Evolutionary conservation across 2,113 vertebrate species (phyloP), one percentile per base, ranked within the genome.

Genomic region (Ammodramus savannarum): DNA sequence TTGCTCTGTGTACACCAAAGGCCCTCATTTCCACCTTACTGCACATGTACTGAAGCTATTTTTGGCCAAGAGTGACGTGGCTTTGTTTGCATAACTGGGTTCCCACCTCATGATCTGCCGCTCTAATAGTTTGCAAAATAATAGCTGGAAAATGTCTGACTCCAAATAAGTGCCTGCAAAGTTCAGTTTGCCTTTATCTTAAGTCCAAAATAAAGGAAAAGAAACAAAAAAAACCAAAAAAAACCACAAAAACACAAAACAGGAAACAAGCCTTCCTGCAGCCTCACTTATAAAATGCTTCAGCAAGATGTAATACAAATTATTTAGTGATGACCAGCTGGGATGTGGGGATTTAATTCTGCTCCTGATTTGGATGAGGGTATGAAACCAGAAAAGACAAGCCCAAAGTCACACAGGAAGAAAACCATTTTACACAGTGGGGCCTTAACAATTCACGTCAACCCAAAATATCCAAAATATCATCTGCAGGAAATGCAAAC

Each of bases 31-130:
- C 96, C 95, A 96, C 95, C 93, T 92, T 93, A 63, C 32, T 88
- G 95, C 93, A 96, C 96, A 93, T 38, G 48, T 8, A 88, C 87
- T 29, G 32, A 5, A 88, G 96, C 91, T 97, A 97, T 97, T 97
- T 97, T 83, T 88, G 92, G 95, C 82, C 44, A 59, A 18, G 48
- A 84, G 90, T 95, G 95, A 96, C 68, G 85, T 63, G 72, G 87
- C 55, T 88, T 90, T 94, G 90, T 96, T 96, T 96, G 95, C 95
- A 93, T 96, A 97, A 97, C 95, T 68, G 75, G 66, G 87, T 94
- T 95, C 93, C 91, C 93, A 94, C 93, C 93, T 96, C 93, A 80
- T 16, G 55, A 91, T 91, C 95, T 93, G 82, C 93, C 5, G 32
- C 95, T 95, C 95, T 94, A 94, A 94, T 88, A 95, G 91, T 55